Evolutionary conservation across 2,113 vertebrate genomes (phyloP), one percentile per base, ranked within the genome.

Genomic region (Brienomyrus longianalis): DNA sequence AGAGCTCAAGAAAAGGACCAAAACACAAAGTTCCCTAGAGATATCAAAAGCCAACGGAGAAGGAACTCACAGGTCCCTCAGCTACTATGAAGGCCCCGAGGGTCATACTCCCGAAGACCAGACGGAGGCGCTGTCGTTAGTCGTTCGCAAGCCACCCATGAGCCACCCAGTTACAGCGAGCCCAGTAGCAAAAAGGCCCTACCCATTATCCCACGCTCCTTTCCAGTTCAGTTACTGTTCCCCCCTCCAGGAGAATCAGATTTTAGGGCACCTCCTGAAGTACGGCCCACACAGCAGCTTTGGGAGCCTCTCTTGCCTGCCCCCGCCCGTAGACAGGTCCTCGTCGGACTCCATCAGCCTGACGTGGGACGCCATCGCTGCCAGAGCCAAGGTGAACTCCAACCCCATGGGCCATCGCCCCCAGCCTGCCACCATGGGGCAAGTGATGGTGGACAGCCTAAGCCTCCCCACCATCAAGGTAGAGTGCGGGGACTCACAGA

Each of bases 181-280:
- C 88, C 95, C 91, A 85, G 92, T 91, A 0, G 93, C 94, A 89
- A 96, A 96, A 93, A 96, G 95, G 91, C 92, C 95, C 51, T 96
- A 93, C 86, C 95, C 93, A 3, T 70, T 94, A 11, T 93, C 95
- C 90, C 94, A 94, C 70, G 50, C 91, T 21, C 94, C 94, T 11
- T 96, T 95, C 90, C 94, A 95, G 4, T 95, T 96, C 88, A 93
- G 92, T 23, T 95, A 94, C 4, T 92, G 93, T 35, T 27, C 93
- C 59, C 94, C 96, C 0, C 47, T 94, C 48, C 97, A 96, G 77
- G 96, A 97, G 90, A 96, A 93, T 87, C 96, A 96, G 91, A 95
- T 97, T 91, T 93, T 97, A 15, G 95, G 96, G 92, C 97, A 97
- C 90, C 94, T 98, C 9, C 93, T 97, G 77, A 96, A 97, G 45